Conservation (phyloP, 2,888 invertebrate genomes). For the Acleris holmiana region DNA sequence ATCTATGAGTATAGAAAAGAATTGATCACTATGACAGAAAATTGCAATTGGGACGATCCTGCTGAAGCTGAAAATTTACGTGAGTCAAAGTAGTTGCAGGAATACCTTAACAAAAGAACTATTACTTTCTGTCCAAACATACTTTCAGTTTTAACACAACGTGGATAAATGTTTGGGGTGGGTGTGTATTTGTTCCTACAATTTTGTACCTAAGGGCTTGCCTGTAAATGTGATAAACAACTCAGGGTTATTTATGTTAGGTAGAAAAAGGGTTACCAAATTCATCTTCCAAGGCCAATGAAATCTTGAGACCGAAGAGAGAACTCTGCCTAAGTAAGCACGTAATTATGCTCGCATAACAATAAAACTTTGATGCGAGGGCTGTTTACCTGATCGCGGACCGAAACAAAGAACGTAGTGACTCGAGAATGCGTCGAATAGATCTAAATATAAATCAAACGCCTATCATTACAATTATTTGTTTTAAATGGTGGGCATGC, state of each 20-base stretch:
- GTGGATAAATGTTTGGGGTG: slow-evolving; percentile 15
- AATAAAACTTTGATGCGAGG: slow-evolving; percentile 64
- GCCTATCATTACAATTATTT: slow-evolving; percentile 52
- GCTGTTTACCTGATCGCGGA: slow-evolving; percentile 52
- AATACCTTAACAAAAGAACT: slow-evolving; percentile 16
- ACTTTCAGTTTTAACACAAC: slow-evolving; percentile 46
- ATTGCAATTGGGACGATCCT: slow-evolving; percentile 17
- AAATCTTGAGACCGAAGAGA: slow-evolving; percentile 53
- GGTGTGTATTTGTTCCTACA: background rate
- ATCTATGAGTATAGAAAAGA: slow-evolving; percentile 32
- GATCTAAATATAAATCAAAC: slow-evolving; percentile 43
- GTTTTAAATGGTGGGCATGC: slow-evolving; percentile 58
- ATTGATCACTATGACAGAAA: slow-evolving; percentile 32
- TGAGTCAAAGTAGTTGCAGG: background rate
- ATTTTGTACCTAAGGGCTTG: background rate
- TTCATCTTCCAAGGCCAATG: slow-evolving; percentile 64
- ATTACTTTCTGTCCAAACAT: slow-evolving; percentile 34
- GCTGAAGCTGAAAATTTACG: slow-evolving; percentile 1
- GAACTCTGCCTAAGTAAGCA: slow-evolving; percentile 47
- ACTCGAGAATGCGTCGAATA: slow-evolving; percentile 47
- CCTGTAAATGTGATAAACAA: too few species aligned
- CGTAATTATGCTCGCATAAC: slow-evolving; percentile 44
- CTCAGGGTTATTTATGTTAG: slow-evolving; percentile 25
- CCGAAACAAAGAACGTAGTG: slow-evolving; percentile 58
- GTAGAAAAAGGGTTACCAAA: slow-evolving; percentile 56